A percentile compares a stretch with the other conserved stretches of the same genome.
phyloP scores from a whole-genome alignment of 2,113 vertebrate genomes.

The Osmerus eperlanus region DNA sequence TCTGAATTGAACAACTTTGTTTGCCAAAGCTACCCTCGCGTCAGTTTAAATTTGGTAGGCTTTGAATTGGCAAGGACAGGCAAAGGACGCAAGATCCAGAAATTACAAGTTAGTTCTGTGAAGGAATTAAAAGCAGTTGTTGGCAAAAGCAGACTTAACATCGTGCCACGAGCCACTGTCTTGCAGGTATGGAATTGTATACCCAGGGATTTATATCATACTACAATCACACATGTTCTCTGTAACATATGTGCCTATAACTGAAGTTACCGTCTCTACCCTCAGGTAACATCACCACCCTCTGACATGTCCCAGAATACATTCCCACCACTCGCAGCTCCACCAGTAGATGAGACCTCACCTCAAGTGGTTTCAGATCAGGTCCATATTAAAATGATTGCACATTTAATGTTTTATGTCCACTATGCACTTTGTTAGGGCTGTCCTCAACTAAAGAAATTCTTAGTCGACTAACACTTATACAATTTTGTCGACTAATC shows the following conservation, averaged over 20 bases:
- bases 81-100: no score
- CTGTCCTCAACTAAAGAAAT: no score
- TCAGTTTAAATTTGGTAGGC: conserved; percentile 25
- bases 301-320: conserved; percentile 16
- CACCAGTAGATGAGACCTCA: conserved; percentile 16
- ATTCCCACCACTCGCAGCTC: conserved; percentile 12
- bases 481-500: no score
- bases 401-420: background rate
- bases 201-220: conserved; percentile 2
- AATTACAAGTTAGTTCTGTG: conserved; percentile 16
- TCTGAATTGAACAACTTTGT: no score
- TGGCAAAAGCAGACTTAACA: conserved; percentile 21
- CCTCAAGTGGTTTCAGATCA: conserved; percentile 3
- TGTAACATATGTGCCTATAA: conserved; percentile 10
- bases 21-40: no score
- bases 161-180: conserved; percentile 20
- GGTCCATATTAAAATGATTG: conserved; percentile 9
- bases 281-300: conserved; percentile 10
- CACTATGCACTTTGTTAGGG: conserved; percentile 4
- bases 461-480: no score
- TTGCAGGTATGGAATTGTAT: conserved; percentile 17
- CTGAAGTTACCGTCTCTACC: background rate
- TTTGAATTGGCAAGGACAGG: conserved; percentile 22
- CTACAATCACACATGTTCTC: conserved; percentile 7
- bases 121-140: conserved; percentile 20